Evolutionary conservation across 2,113 vertebrate species (phyloP).

Genomic region (Paratilapia polleni): DNA sequence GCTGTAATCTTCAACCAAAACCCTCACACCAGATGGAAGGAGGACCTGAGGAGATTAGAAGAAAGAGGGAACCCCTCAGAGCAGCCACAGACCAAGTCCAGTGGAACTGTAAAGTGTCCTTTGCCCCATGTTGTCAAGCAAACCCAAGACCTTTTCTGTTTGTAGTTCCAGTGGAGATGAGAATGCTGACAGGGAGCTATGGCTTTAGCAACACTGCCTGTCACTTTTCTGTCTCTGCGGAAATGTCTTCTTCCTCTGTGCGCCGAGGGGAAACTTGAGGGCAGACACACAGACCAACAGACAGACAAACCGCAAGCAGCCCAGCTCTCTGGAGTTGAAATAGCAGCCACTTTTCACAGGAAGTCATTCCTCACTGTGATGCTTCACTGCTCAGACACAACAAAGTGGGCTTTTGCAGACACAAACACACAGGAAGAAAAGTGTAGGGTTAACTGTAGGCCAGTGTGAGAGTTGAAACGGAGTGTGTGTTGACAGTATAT

Average conservation of each 20-base stretch:
- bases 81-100: background rate
- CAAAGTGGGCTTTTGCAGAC: constrained; percentile 66
- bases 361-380: constrained; percentile 69
- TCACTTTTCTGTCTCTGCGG: constrained; percentile 61
- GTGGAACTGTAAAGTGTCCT: constrained; percentile 13
- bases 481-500: constrained; percentile 56
- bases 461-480: constrained; percentile 45
- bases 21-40: constrained; percentile 17
- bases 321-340: constrained; percentile 57
- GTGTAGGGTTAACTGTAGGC: constrained; percentile 62
- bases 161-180: constrained; percentile 29
- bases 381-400: constrained; percentile 75
- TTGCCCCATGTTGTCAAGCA: constrained; percentile 41
- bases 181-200: constrained; percentile 25
- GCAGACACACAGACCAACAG: constrained; percentile 63
- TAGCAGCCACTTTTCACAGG: constrained; percentile 73
- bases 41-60: constrained; percentile 6
- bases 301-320: constrained; percentile 70
- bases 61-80: constrained; percentile 12
- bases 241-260: constrained; percentile 68
- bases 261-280: constrained; percentile 55
- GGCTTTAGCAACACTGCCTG: constrained; percentile 57
- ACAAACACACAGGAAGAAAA: constrained; percentile 59
- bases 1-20: constrained; percentile 32
- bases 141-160: constrained; percentile 36